Conservation (phyloP, 2,797 vertebrate species). For the Clarias pachynema region DNA sequence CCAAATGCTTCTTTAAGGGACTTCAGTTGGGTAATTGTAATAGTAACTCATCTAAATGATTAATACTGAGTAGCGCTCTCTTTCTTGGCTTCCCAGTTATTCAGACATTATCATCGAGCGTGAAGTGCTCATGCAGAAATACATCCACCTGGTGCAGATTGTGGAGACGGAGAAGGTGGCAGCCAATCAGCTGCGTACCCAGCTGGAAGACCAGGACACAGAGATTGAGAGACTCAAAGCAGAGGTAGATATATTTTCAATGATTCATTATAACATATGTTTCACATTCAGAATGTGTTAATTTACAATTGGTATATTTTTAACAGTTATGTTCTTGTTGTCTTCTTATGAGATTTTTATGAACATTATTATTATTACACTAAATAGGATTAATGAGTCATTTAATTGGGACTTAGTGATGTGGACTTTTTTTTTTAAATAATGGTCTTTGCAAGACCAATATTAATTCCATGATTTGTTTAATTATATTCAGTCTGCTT, state of each 20-base stretch:
- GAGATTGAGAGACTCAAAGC: constrained; percentile 97
- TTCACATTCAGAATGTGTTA: neutral
- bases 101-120: constrained; percentile 93
- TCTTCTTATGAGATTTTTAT: neutral
- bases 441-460: neutral
- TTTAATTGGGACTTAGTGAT: neutral
- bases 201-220: constrained; percentile 96
- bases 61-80: constrained; percentile 1
- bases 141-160: constrained; percentile 97
- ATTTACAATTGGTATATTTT: neutral
- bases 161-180: constrained; percentile 97
- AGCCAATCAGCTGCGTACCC: constrained; percentile 93
- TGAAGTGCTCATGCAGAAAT: constrained; percentile 98
- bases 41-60: neutral
- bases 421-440: neutral
- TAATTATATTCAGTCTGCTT: neutral
- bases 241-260: constrained; percentile 75
- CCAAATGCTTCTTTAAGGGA: neutral
- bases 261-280: neutral
- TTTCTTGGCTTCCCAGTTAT: constrained; percentile 77
- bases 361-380: neutral
- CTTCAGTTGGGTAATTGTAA: neutral
- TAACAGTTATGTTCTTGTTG: neutral
- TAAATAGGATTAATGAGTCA: neutral
- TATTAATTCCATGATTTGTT: neutral